Evolutionary conservation across 2,888 invertebrate genomes (phyloP).

Genomic region (Ochropacha duplaris): DNA sequence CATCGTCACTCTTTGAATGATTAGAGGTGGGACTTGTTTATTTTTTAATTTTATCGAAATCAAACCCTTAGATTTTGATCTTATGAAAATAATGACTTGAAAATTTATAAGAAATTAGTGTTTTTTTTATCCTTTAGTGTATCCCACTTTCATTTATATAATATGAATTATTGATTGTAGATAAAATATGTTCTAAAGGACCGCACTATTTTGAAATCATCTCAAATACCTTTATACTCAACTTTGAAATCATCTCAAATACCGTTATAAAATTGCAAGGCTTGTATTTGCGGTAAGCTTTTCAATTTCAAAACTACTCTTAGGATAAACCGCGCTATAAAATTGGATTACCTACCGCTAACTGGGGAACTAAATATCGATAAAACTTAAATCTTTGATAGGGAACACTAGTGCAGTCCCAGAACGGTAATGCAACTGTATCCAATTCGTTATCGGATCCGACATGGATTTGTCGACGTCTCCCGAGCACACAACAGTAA

Average conservation of each 20-base stretch:
- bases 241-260: not conserved
- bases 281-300: not conserved
- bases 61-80: no score
- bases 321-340: not conserved
- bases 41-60: constrained; percentile 6
- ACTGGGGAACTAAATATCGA: constrained; percentile 4
- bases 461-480: constrained; percentile 67
- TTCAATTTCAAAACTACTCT: not conserved
- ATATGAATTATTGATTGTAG: no score
- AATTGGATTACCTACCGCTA: not conserved
- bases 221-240: no score
- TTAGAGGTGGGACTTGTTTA: constrained; percentile 22
- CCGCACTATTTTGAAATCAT: no score
- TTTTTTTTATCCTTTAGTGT: no score
- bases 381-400: constrained; percentile 11
- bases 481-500: constrained; percentile 49
- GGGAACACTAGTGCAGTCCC: constrained; percentile 41
- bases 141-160: no score
- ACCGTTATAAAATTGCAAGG: not conserved
- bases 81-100: no score
- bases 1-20: constrained; percentile 27
- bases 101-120: no score
- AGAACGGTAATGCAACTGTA: constrained; percentile 61
- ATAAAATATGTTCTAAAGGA: not conserved
- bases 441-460: constrained; percentile 72